Evolutionary conservation across 2,888 invertebrate species (phyloP).

Genomic region (Sphaerophoria rueppellii): DNA sequence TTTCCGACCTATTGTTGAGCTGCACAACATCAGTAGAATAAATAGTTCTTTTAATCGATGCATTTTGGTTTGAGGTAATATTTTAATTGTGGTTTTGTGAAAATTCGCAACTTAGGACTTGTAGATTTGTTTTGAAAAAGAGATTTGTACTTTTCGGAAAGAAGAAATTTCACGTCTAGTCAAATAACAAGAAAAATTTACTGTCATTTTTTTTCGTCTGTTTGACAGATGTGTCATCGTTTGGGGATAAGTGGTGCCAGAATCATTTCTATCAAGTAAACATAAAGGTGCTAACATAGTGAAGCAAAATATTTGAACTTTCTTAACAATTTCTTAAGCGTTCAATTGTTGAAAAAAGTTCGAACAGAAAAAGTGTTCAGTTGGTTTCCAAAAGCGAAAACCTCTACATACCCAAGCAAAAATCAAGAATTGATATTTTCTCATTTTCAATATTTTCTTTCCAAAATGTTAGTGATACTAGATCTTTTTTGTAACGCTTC

Average conservation of each 20-base stretch:
- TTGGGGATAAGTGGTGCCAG: neutral
- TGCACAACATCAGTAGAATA: slow-evolving; percentile 59
- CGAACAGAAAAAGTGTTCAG: too few relatives aligned
- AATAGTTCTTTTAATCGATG: slow-evolving; percentile 16
- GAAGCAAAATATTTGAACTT: neutral
- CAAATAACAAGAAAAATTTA: slow-evolving; percentile 42
- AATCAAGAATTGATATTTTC: too few relatives aligned
- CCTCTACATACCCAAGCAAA: too few relatives aligned
- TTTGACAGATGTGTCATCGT: slow-evolving; percentile 19
- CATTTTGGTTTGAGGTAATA: slow-evolving; percentile 21
- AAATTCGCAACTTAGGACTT: slow-evolving; percentile 56
- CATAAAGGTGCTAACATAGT: neutral
- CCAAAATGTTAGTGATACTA: too few relatives aligned
- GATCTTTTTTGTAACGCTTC: too few relatives aligned
- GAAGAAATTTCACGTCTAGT: slow-evolving; percentile 9
- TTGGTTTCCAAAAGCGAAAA: too few relatives aligned
- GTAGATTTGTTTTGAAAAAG: slow-evolving; percentile 4
- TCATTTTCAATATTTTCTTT: too few relatives aligned
- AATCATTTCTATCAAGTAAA: neutral
- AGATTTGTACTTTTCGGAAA: neutral
- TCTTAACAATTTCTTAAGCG: too few relatives aligned
- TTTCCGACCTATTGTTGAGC: slow-evolving; percentile 81
- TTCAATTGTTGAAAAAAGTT: too few relatives aligned
- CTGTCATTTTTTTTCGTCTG: neutral
- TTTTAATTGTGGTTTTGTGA: slow-evolving; percentile 6